phyloP scores from a whole-genome alignment of 1,140 invertebrate genomes.

The Parapsyche elsis region DNA sequence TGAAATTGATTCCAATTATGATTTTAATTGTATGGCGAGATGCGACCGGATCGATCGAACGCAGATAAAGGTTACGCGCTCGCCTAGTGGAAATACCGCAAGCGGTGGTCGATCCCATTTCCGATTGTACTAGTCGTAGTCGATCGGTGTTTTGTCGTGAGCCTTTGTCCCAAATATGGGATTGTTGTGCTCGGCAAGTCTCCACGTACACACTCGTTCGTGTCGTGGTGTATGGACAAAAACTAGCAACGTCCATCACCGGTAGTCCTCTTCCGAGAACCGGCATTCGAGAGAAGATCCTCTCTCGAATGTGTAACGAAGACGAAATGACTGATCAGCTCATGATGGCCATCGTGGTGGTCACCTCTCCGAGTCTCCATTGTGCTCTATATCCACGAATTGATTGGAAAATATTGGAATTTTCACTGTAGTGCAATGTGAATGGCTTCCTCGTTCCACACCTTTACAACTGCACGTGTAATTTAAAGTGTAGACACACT shows the following conservation, averaged over 20 bases:
- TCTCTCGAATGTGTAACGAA: too few relatives aligned
- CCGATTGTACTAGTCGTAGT: slow-evolving; percentile 30
- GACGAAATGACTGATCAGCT: too few relatives aligned
- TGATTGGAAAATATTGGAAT: too few relatives aligned
- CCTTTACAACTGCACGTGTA: too few relatives aligned
- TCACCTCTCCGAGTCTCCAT: too few relatives aligned
- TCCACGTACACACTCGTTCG: background rate
- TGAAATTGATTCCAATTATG: slow-evolving; percentile 2
- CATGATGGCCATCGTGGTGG: too few relatives aligned
- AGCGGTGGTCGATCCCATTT: slow-evolving; percentile 33
- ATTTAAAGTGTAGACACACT: too few relatives aligned
- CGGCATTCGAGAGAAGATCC: too few relatives aligned
- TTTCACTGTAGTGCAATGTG: too few relatives aligned
- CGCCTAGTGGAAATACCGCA: background rate
- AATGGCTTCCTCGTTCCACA: too few relatives aligned
- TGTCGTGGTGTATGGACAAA: slow-evolving; percentile 2
- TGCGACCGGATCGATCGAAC: background rate
- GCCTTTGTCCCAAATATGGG: slow-evolving; percentile 45
- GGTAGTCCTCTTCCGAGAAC: slow-evolving; percentile 10
- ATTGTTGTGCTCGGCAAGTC: background rate
- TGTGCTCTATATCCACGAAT: too few relatives aligned
- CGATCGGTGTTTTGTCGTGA: slow-evolving; percentile 33
- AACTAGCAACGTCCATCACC: slow-evolving; percentile 17
- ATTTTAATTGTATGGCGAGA: slow-evolving; percentile 14
- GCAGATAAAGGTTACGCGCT: background rate